Base-by-base conservation (phyloP, 35 echinoderm and acorn worm species). In the Ophiothrix spiculata region DNA sequence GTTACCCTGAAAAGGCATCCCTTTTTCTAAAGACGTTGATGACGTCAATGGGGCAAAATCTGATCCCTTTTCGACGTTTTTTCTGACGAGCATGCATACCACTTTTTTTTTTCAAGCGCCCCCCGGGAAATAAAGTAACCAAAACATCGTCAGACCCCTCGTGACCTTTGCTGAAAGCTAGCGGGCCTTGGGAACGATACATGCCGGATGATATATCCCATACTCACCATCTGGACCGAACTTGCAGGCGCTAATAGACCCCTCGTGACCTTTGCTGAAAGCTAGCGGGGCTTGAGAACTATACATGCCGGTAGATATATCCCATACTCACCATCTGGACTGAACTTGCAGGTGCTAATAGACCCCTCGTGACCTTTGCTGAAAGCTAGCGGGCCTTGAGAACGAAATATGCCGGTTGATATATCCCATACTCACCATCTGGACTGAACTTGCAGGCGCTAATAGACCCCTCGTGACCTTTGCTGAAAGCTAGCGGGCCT, bases 391-490 rank as follows among this genome's bases (percentile, higher is more conserved):
- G 96, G 96, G 23, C 96, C 96, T 41, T 94, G 38, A 32, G 89
- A 88, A 16, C 96, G 88, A 29, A 86, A 99, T 39, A 90, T 91
- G 16, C 96, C 96, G 0, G 88, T 91, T 0, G 96, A 99, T 28
- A 99, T 56, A 56, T 99, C 96, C 96, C 96, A 99, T 17, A 91
- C 93, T 83, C 39, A 98, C 96, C 92, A 94, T 99, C 96, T 64
- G 84, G 34, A 82, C 96, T 94, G 38, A 84, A 99, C 8, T 80
- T 86, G 74, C 92, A 99, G 2, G 96, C 84, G 79, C 96, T 99
- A 75, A 99, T 87, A 32, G 91, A 99, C 11, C 96, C 96, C 41
- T 99, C 92, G 45, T 99, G 96, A 81, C 96, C 96, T 64, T 99
- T 94, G 77, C 85, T 94, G 37, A 99, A 87, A 0, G 91, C 94